phyloP scores from a whole-genome alignment of 2,888 invertebrate genomes.

The Eutolmus rufibarbis region DNA sequence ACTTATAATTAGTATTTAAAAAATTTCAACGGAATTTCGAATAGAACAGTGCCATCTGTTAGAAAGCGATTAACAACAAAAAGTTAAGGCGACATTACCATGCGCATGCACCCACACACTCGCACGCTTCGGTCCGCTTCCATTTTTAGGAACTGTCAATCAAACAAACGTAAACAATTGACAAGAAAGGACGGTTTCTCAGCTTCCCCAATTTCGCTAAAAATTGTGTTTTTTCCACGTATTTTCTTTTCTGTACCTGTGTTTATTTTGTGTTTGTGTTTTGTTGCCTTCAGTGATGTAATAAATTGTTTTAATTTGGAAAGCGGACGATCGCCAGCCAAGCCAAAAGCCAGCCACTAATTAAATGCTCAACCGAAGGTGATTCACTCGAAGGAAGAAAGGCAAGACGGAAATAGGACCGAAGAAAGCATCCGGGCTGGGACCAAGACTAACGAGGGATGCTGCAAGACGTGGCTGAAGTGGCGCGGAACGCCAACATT shows the following conservation, averaged over 20 bases:
- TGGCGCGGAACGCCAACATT: constrained; percentile 52
- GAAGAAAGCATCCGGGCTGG: background rate
- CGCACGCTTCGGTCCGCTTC: background rate
- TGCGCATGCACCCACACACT: background rate
- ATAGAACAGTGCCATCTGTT: background rate
- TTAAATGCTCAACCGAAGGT: background rate
- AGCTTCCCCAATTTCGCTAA: constrained; percentile 7
- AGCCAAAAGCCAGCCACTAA: background rate
- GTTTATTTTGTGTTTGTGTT: constrained; percentile 13
- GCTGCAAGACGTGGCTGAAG: background rate
- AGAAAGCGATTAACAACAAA: background rate
- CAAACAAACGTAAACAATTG: constrained; percentile 31
- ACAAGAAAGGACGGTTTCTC: background rate
- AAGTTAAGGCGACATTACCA: background rate
- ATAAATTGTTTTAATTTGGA: background rate
- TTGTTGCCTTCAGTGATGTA: constrained; percentile 25
- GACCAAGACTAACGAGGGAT: background rate
- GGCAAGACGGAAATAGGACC: background rate
- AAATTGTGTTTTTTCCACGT: constrained; percentile 7
- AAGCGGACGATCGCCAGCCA: background rate
- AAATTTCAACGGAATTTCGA: no score
- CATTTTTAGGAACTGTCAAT: background rate
- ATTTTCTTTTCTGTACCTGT: constrained; percentile 21
- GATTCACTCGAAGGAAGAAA: background rate
- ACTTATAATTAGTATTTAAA: no score